Conservation (phyloP, 1,140 invertebrate species). For the Drosophila lini region DNA sequence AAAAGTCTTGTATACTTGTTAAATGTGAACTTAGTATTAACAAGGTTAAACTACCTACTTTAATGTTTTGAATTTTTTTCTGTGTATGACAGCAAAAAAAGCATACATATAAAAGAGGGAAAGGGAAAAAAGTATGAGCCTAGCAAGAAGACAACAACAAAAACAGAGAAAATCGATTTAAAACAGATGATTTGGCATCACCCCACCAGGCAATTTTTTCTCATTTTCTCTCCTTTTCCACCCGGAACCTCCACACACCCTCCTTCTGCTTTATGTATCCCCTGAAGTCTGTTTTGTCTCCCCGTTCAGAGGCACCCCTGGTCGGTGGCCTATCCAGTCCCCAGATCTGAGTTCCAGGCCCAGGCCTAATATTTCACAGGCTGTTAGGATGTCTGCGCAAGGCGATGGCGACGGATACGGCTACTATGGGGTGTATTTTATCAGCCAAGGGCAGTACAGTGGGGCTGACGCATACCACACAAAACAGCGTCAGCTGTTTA, state of each 20-base stretch:
- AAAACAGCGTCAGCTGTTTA: constrained; percentile 6
- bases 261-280: constrained; percentile 48
- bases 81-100: background rate
- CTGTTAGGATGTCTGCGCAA: constrained; percentile 40
- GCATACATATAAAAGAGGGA: constrained; percentile 18
- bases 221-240: constrained; percentile 5
- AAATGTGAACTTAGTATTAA: background rate
- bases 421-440: constrained; percentile 13
- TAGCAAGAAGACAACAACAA: constrained; percentile 36
- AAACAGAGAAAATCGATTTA: constrained; percentile 75
- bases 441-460: constrained; percentile 35
- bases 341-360: constrained; percentile 9
- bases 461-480: background rate
- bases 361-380: constrained; percentile 56
- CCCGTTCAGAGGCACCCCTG: constrained; percentile 7
- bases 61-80: background rate
- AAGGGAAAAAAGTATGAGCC: constrained; percentile 42
- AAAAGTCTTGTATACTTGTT: background rate
- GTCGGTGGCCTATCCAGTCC: constrained; percentile 15
- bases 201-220: constrained; percentile 32
- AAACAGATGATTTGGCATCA: constrained; percentile 80
- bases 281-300: constrained; percentile 37
- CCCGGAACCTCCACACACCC: background rate
- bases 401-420: background rate
- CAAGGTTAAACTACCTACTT: no score